A percentile compares a stretch with the other conserved stretches of the same genome.
Evolutionary conservation across 2,113 vertebrate genomes (phyloP).

Genomic region (Indri indri): DNA sequence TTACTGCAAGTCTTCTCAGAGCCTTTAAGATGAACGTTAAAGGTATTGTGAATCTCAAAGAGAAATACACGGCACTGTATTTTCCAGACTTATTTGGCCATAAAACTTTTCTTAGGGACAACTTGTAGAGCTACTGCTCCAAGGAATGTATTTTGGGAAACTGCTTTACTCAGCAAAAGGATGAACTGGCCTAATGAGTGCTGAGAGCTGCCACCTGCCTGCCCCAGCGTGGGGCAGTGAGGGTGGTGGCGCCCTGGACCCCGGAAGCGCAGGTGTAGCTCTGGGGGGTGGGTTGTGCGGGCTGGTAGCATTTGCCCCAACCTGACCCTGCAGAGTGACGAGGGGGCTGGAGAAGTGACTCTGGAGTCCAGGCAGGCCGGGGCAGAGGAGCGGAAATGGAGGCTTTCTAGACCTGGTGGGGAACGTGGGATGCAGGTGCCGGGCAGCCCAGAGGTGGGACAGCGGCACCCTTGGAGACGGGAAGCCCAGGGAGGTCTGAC

Average conservation of each 20-base stretch:
- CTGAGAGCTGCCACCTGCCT: no score
- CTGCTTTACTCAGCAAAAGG: not conserved
- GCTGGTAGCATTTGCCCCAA: not conserved
- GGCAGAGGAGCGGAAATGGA: not conserved
- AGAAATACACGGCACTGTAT: not conserved
- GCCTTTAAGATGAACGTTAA: not conserved
- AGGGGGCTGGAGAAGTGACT: not conserved
- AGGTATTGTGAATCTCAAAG: not conserved
- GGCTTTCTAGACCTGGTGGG: not conserved
- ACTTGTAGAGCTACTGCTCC: not conserved
- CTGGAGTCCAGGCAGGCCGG: not conserved
- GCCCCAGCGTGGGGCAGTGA: not conserved
- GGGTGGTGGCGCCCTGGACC: not conserved
- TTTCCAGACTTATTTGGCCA: conserved; percentile 9
- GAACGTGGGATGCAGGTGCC: not conserved
- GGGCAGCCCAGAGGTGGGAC: not conserved
- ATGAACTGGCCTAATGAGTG: not conserved
- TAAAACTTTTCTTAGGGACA: not conserved
- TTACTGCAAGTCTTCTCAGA: not conserved
- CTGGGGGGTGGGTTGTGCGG: not conserved
- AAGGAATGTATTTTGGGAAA: not conserved
- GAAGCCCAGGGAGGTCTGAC: not conserved
- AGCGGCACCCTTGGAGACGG: not conserved
- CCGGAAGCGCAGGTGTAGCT: no score
- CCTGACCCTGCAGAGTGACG: not conserved